Evolutionary conservation across 1,140 invertebrate species (phyloP), one percentile per base, ranked within the genome.

Genomic region (Aphis gossypii): DNA sequence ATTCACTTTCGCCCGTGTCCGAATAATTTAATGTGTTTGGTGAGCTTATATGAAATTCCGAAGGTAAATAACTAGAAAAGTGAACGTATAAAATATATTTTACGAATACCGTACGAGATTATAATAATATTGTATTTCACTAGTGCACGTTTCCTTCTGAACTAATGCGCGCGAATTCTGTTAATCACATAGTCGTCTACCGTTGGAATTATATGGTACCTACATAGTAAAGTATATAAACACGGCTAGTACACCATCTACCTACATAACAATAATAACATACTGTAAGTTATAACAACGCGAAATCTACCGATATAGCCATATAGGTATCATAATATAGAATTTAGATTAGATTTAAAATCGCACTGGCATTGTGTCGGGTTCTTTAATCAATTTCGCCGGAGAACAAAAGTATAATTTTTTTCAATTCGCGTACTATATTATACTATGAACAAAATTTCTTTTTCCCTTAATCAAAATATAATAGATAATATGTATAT

Each of bases 1-100:
- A 54, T 89, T 54, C 87, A 89, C 87, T 54, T 89, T 89, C 46
- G 87, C 87, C 48, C 48, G 87, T 38, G n/a, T 89, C 48, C 87
- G 48, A 54, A 35, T 54, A 54, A 35, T 54, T 54, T 23, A 44
- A n/a, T 76, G 30, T 87, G 18, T 51, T 54, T 18, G 46, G 44
- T 14, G n/a, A 87, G 86, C 44, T 87, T 87, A 48, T 21, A 46
- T 30, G 76, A 84, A 25, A 48, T 87, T 35, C n/a, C 46, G 44
- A 46, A 48, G 86, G 84, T 46, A 48, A 87, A 87, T 87, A 87
- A 87, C 25, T 4, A 87, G 86, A 89, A 35, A 54, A 51, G 87
- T 54, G 48, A 89, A 54, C n/a, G 48, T 30, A 87, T n/a, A 87
- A 7, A 18, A 46, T 87, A 87, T n/a, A 38, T 20, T 88, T 9